Conservation (phyloP, 2,797 vertebrate species). For the Rallus crepitans region DNA sequence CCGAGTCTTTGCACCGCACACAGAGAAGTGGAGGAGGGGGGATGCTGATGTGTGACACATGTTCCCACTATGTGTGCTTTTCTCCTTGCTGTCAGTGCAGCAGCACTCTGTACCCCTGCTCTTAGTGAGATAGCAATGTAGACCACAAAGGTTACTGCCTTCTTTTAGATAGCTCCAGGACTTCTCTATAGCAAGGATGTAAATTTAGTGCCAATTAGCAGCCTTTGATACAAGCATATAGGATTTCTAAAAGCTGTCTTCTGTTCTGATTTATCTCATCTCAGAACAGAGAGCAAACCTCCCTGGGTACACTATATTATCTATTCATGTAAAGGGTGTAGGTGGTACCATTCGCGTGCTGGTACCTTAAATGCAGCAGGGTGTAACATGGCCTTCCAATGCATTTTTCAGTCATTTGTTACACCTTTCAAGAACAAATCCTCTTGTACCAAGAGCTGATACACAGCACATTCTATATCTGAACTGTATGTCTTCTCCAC, state of each 20-base stretch:
- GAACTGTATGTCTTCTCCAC: neutral
- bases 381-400: neutral
- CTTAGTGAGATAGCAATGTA: no score
- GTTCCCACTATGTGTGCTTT: neutral
- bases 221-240: neutral
- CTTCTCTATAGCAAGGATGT: neutral
- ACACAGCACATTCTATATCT: neutral
- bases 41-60: no score
- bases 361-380: neutral
- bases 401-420: neutral
- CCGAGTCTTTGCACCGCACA: neutral
- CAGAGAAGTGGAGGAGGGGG: neutral
- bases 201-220: neutral
- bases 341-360: neutral
- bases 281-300: neutral
- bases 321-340: neutral
- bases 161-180: neutral
- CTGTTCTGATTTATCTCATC: neutral
- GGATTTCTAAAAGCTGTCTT: neutral
- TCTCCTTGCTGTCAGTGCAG: neutral
- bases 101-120: neutral
- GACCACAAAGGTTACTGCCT: fast-evolving
- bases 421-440: neutral
- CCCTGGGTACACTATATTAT: neutral
- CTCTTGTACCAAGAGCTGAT: neutral